Conservation (phyloP, 2,888 invertebrate species). For the Stramonita haemastoma region DNA sequence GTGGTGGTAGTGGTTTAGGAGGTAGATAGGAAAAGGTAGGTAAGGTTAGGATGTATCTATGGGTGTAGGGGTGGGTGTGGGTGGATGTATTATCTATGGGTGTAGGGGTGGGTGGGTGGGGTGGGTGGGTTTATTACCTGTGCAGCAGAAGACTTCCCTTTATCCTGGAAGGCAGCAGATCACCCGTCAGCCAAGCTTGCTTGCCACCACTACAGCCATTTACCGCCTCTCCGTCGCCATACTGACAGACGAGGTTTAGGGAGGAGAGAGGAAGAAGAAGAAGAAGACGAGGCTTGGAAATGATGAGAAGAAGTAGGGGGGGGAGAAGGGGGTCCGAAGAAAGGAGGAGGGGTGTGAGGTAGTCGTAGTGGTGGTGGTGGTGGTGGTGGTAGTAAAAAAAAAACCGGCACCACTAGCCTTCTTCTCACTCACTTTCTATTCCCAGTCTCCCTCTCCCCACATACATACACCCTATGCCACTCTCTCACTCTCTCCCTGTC, state of each 20-base stretch:
- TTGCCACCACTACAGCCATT: not conserved
- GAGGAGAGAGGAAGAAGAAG: not conserved
- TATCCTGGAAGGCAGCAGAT: not conserved
- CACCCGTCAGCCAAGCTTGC: not conserved
- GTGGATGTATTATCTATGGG: not conserved
- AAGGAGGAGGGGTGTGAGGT: not conserved
- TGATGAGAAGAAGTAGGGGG: not conserved
- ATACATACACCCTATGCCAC: too few relatives aligned
- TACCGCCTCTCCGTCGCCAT: conserved; percentile 4
- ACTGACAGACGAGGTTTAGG: not conserved
- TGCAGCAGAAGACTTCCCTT: not conserved
- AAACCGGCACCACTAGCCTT: too few relatives aligned
- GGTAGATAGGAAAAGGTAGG: too few relatives aligned
- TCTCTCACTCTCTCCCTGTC: too few relatives aligned
- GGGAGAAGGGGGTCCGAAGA: not conserved
- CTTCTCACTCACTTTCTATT: too few relatives aligned
- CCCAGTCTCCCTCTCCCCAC: too few relatives aligned
- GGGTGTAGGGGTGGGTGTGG: not conserved
- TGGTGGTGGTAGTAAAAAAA: not conserved
- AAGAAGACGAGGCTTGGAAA: not conserved
- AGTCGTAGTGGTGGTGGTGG: not conserved
- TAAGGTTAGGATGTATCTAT: too few relatives aligned
- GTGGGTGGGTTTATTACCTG: conserved; percentile 10
- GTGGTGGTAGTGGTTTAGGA: too few relatives aligned
- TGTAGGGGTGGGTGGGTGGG: not conserved